Evolutionary conservation across 2,888 invertebrate genomes (phyloP), one percentile per base, ranked within the genome.

Genomic region (Cheilosia urbana): DNA sequence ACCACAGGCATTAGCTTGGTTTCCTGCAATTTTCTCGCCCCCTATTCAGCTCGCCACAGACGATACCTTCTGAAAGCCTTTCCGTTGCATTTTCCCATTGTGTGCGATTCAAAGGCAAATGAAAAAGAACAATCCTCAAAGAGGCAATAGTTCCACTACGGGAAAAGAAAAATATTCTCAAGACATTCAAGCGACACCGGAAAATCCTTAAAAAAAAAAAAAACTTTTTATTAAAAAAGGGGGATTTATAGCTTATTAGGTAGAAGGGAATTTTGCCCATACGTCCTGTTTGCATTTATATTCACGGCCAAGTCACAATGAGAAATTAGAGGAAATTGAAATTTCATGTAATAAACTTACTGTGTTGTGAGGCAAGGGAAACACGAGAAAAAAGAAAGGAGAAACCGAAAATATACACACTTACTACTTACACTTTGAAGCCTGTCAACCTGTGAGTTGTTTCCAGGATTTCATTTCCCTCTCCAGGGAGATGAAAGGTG

Each of bases 211-310:
- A 79, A 53, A 60, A 37, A 21, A 63, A 30, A 34, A 27, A 65
- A 53, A 19, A 60, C n/a, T n/a, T 57, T 66, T 57, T 66, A 58
- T 19, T 19, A 63, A 79, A 75, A 51, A 57, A 42, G 13, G 49
- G 45, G 24, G 58, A 73, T 81, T 69, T 81, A 81, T 81, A 76
- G 81, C 81, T 81, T 81, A 81, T 81, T 81, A 81, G 75, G 75
- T 57, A 65, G 37, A 65, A 81, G 69, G 75, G 75, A 80, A 73
- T 73, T 63, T 72, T 15, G 34, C 40, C 47, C 66, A 60, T 24
- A 53, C 53, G 66, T n/a, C 45, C 45, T 17, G 37, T 47, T 42
- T n/a, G n/a, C n/a, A 21, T 57, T 24, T 55, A 13, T 30, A 21
- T 37, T 37, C 19, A 17, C 47, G 49, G 51, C 60, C 68, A 73